Percentiles rank a stretch among this genome's conserved stretches.
These are phyloP conservation scores for Egretta garzetta DNA, from an alignment of 2,113 vertebrate species.

Conservation along the genomic window DNA sequence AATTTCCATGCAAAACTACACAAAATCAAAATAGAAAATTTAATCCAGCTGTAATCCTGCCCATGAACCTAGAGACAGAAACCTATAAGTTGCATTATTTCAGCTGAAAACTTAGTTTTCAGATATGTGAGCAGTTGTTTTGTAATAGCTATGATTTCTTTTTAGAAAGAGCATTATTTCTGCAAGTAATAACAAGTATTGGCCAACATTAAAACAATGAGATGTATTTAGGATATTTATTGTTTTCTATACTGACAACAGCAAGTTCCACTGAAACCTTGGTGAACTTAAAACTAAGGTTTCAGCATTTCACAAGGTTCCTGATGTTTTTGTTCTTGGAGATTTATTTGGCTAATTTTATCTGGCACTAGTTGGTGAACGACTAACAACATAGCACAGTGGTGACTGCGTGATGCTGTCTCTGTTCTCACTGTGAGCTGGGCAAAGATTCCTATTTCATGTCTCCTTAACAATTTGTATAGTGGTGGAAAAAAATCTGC, in stretches of 20 bases:
- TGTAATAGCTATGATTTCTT: background rate
- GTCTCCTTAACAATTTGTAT: background rate
- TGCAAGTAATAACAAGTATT: background rate
- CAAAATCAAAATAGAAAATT: background rate
- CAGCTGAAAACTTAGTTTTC: background rate
- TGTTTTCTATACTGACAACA: background rate
- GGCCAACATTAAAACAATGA: background rate
- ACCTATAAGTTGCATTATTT: background rate
- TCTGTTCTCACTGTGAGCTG: background rate
- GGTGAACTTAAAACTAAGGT: conserved; percentile 23
- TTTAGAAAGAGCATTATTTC: background rate
- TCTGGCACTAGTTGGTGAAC: background rate
- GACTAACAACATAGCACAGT: background rate
- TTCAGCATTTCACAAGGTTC: background rate
- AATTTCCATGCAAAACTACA: background rate
- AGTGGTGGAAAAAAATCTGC: background rate
- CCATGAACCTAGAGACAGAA: background rate
- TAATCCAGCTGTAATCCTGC: background rate
- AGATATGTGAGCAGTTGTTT: background rate
- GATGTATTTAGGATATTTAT: background rate
- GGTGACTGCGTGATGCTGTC: background rate
- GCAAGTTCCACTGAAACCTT: background rate
- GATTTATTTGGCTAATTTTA: background rate
- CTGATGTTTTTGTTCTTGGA: background rate
- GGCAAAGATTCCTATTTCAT: conserved; percentile 1